Percentiles rank a stretch among this genome's conserved stretches.
Conservation (phyloP, 2,113 vertebrate species). For the Eleginops maclovinus region DNA sequence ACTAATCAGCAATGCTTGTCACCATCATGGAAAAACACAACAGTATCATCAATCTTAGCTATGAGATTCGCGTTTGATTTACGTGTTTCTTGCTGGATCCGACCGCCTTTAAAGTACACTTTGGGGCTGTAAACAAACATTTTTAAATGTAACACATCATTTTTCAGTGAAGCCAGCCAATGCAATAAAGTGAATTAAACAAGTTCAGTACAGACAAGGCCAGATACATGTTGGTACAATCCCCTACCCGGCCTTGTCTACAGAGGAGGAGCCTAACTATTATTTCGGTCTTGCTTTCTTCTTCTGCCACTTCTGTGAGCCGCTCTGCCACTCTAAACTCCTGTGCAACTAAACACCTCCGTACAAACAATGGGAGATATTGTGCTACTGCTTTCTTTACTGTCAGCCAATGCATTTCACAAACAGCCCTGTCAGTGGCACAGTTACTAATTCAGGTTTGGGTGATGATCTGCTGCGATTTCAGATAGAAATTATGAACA, state of each 20-base stretch:
- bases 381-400: neutral
- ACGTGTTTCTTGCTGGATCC: neutral
- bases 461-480: too few relatives aligned
- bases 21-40: neutral
- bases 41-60: neutral
- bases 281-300: conserved; percentile 15
- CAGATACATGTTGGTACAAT: neutral
- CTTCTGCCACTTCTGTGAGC: conserved; percentile 8
- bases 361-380: conserved; percentile 7
- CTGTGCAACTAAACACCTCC: conserved; percentile 23
- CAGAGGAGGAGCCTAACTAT: neutral
- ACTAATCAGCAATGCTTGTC: neutral
- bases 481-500: neutral
- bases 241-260: neutral
- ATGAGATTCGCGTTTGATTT: neutral
- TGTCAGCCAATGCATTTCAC: neutral
- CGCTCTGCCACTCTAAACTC: neutral
- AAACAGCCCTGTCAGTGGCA: neutral
- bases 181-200: neutral
- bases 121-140: neutral
- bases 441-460: neutral
- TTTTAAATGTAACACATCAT: neutral
- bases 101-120: neutral
- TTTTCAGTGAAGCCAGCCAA: too few relatives aligned
- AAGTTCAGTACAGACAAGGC: neutral